These are phyloP conservation scores for Pseudomyrmex gracilis DNA, from an alignment of 1,140 invertebrate genomes.

Conservation along the genomic window DNA sequence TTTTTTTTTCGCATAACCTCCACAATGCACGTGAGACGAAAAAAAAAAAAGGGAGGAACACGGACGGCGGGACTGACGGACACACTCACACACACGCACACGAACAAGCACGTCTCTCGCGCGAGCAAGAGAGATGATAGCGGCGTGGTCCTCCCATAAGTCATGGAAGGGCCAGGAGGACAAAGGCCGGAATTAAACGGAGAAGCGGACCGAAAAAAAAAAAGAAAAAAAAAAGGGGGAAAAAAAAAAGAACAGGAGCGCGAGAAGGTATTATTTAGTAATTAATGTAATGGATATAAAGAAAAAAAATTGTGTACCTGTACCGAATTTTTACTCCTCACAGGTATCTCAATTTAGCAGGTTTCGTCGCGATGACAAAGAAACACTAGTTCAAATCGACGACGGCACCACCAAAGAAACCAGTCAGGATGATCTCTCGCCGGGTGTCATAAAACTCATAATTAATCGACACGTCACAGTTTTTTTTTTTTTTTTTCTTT, in stretches of 20 bases:
- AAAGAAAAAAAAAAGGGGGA: conserved; percentile 44
- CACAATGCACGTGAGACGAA: background rate
- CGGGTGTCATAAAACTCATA: conserved; percentile 69
- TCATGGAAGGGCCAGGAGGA: background rate
- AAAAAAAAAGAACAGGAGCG: background rate
- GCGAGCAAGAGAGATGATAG: conserved; percentile 1
- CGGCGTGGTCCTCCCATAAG: background rate
- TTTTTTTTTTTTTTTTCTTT: background rate
- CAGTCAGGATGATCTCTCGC: conserved; percentile 70
- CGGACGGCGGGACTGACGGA: no score
- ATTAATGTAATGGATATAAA: no score
- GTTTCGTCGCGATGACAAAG: conserved; percentile 42
- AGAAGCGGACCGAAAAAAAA: background rate
- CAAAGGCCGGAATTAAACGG: background rate
- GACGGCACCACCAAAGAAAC: conserved; percentile 63
- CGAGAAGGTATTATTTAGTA: background rate
- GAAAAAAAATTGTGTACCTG: conserved; percentile 66
- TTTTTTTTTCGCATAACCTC: no score
- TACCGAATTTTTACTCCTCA: conserved; percentile 56
- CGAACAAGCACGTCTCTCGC: background rate
- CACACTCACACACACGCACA: no score
- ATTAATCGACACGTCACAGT: conserved; percentile 65
- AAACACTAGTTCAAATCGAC: conserved; percentile 56
- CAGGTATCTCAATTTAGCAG: conserved; percentile 64
- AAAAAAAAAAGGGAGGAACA: background rate